phyloP scores from a whole-genome alignment of 2,888 invertebrate genomes.

The Amiota mariae region DNA sequence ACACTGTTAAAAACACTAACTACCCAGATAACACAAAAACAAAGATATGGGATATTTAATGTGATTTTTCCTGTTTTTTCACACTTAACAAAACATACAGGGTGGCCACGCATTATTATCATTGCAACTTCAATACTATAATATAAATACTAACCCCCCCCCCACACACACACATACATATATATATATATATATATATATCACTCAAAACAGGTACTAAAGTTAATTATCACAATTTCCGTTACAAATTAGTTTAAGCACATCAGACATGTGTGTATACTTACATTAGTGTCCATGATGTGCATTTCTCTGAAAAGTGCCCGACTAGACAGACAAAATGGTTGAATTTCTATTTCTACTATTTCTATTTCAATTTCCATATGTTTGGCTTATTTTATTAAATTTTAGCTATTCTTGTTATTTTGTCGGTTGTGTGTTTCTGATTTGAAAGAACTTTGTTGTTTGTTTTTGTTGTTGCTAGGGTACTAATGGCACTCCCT shows the following conservation, averaged over 20 bases:
- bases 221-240: slow-evolving; percentile 70
- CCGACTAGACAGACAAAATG: too few relatives aligned
- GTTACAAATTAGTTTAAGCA: slow-evolving; percentile 68
- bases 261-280: slow-evolving; percentile 46
- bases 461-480: background rate
- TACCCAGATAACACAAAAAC: slow-evolving; percentile 12
- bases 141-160: too few relatives aligned
- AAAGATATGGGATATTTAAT: slow-evolving; percentile 32
- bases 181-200: slow-evolving; percentile 36
- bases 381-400: slow-evolving; percentile 34
- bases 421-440: background rate
- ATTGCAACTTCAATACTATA: too few relatives aligned
- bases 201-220: slow-evolving; percentile 69
- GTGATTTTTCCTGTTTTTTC: slow-evolving; percentile 45
- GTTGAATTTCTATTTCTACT: too few relatives aligned
- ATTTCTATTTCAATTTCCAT: background rate
- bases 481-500: background rate
- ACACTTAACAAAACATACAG: background rate
- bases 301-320: too few relatives aligned
- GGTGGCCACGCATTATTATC: too few relatives aligned
- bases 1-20: slow-evolving; percentile 5
- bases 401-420: slow-evolving; percentile 16
- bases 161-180: too few relatives aligned
- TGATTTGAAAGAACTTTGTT: background rate
- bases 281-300: too few relatives aligned